phyloP scores from a whole-genome alignment of 2,888 invertebrate genomes.

The Drosophila nigritarsus region DNA sequence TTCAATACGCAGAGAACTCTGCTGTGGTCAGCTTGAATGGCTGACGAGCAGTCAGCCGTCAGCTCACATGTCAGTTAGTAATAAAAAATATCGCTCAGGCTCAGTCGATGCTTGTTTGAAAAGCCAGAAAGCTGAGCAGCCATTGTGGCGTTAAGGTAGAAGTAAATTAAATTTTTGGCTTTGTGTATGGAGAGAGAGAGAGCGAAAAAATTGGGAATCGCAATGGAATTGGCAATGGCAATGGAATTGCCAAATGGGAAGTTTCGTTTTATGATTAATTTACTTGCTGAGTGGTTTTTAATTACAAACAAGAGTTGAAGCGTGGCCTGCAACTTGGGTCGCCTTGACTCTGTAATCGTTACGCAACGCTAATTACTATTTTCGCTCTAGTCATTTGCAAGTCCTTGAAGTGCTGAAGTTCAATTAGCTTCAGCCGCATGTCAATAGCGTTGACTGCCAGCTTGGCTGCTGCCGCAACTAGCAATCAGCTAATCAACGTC shows the following conservation, averaged over 20 bases:
- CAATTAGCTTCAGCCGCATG: slow-evolving; percentile 78
- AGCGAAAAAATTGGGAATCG: slow-evolving; percentile 15
- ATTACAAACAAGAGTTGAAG: slow-evolving; percentile 77
- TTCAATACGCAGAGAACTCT: slow-evolving; percentile 16
- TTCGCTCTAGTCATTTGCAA: slow-evolving; percentile 80
- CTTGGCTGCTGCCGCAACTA: slow-evolving; percentile 49
- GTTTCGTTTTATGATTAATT: slow-evolving; percentile 77
- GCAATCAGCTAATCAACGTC: slow-evolving; percentile 77
- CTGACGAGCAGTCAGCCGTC: background rate
- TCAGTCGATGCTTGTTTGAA: slow-evolving; percentile 30
- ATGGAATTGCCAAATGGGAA: slow-evolving; percentile 40
- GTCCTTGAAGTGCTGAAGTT: slow-evolving; percentile 77
- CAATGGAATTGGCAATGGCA: slow-evolving; percentile 21
- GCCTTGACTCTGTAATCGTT: slow-evolving; percentile 60
- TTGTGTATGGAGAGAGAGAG: background rate
- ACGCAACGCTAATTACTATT: slow-evolving; percentile 81
- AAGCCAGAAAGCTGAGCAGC: slow-evolving; percentile 25
- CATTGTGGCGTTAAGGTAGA: slow-evolving; percentile 20
- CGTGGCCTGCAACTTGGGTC: slow-evolving; percentile 45
- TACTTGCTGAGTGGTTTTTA: slow-evolving; percentile 80
- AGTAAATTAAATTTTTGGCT: slow-evolving; percentile 61
- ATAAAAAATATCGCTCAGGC: slow-evolving; percentile 46
- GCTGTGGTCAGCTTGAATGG: slow-evolving; percentile 33
- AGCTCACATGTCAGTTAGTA: slow-evolving; percentile 58
- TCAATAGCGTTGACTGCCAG: slow-evolving; percentile 64